Conservation (phyloP, 2,888 invertebrate species). For the Lymantria monacha region DNA sequence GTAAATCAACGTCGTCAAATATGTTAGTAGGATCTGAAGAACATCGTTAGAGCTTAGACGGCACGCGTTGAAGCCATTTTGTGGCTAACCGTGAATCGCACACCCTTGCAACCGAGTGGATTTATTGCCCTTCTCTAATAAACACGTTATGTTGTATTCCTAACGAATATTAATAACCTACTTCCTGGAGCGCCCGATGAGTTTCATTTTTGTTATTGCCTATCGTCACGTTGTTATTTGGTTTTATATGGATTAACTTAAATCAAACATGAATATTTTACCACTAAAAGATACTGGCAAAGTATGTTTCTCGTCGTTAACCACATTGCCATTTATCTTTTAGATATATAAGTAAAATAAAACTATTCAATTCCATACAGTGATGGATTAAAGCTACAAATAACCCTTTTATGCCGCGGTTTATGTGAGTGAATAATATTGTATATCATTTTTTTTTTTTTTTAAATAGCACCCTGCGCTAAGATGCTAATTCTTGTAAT, state of each 20-base stretch:
- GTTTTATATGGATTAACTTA: conserved; percentile 41
- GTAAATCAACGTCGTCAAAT: conserved; percentile 72
- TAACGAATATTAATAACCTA: conserved; percentile 75
- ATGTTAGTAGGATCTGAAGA: conserved; percentile 63
- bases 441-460: no score
- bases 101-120: conserved; percentile 42
- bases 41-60: conserved; percentile 65
- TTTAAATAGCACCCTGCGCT: no score
- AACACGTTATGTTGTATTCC: conserved; percentile 68
- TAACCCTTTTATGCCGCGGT: no score
- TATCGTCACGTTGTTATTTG: conserved; percentile 49
- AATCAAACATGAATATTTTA: conserved; percentile 26
- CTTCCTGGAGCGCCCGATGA: conserved; percentile 57
- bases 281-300: conserved; percentile 1
- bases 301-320: background rate
- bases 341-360: no score
- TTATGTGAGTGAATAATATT: no score
- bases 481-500: no score
- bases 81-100: conserved; percentile 53
- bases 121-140: conserved; percentile 72
- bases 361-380: no score
- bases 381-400: no score
- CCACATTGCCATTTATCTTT: background rate
- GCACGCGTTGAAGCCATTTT: conserved; percentile 69
- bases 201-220: conserved; percentile 60